Percentiles rank a stretch among this genome's conserved stretches.
These are phyloP conservation scores for Blastobasis lacticolella DNA, from an alignment of 2,888 invertebrate species.

Conservation along the genomic window DNA sequence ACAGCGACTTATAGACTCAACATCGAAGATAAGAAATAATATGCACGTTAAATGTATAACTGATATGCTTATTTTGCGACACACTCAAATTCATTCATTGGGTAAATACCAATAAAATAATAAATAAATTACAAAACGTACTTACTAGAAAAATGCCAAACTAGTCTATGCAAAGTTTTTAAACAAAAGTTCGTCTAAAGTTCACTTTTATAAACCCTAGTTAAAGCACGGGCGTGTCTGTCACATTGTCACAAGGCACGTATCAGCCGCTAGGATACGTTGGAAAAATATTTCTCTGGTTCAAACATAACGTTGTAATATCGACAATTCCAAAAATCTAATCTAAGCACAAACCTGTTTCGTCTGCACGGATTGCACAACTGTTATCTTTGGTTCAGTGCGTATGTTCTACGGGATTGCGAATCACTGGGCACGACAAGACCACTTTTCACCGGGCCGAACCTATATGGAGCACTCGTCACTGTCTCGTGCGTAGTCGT, in stretches of 20 bases:
- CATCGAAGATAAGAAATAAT: no score
- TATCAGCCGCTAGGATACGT: slow-evolving; percentile 58
- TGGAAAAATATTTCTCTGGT: slow-evolving; percentile 65
- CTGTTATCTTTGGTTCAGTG: slow-evolving; percentile 45
- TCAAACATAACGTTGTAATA: slow-evolving; percentile 23
- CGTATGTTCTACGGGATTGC: slow-evolving; percentile 31
- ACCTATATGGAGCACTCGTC: slow-evolving; percentile 78
- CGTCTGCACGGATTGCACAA: slow-evolving; percentile 30
- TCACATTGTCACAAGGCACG: slow-evolving; percentile 60
- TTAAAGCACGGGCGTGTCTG: slow-evolving; percentile 21
- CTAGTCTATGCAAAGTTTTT: slow-evolving; percentile 47
- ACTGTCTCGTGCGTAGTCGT: slow-evolving; percentile 72
- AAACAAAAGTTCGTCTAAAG: slow-evolving; percentile 19
- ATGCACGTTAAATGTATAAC: neutral
- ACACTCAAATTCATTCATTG: slow-evolving; percentile 12
- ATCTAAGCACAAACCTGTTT: slow-evolving; percentile 9
- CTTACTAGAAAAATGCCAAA: slow-evolving; percentile 56
- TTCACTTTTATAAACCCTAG: slow-evolving; percentile 23
- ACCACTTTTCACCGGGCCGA: slow-evolving; percentile 18
- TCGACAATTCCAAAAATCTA: slow-evolving; percentile 2
- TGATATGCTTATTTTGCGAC: slow-evolving; percentile 57
- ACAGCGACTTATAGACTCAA: neutral
- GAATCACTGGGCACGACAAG: slow-evolving; percentile 24
- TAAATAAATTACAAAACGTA: slow-evolving; percentile 31
- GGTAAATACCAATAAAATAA: slow-evolving; percentile 29